Conservation (phyloP, 2,113 vertebrate genomes). For the Malurus elegans region DNA sequence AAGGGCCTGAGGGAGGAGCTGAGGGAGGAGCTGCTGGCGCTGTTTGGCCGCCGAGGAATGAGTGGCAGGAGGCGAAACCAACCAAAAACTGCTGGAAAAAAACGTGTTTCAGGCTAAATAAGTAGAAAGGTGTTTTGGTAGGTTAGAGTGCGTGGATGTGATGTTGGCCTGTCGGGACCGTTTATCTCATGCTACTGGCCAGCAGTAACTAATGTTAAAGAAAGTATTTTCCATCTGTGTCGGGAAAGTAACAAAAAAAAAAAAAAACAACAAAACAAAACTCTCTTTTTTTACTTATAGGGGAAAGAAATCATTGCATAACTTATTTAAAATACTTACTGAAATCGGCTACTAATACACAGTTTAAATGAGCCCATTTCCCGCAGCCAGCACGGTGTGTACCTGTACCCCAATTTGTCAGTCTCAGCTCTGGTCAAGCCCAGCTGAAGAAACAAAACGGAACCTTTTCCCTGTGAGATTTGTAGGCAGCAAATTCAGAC, state of each 20-base stretch:
- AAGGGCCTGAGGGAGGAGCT: fast-evolving
- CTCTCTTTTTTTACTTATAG: background rate
- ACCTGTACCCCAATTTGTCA: fast-evolving
- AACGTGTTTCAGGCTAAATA: fast-evolving
- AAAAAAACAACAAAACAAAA: background rate
- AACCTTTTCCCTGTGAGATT: background rate
- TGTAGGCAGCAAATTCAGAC: background rate
- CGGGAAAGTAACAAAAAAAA: background rate
- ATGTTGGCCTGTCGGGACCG: background rate
- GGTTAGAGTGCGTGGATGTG: background rate
- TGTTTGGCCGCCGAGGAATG: fast-evolving
- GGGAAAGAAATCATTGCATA: background rate
- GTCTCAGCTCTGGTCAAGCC: fast-evolving
- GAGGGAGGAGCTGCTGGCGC: fast-evolving
- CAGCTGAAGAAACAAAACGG: background rate
- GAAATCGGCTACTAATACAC: background rate
- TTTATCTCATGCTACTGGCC: background rate
- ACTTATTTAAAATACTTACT: background rate
- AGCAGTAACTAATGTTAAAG: background rate
- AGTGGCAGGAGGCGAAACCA: fast-evolving
- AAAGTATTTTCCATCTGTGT: background rate
- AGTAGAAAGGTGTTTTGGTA: background rate
- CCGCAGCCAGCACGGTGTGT: background rate
- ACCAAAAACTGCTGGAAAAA: background rate
- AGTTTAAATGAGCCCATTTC: background rate